Base-by-base conservation (phyloP, 2,113 vertebrate species). In the Oenanthe melanoleuca region DNA sequence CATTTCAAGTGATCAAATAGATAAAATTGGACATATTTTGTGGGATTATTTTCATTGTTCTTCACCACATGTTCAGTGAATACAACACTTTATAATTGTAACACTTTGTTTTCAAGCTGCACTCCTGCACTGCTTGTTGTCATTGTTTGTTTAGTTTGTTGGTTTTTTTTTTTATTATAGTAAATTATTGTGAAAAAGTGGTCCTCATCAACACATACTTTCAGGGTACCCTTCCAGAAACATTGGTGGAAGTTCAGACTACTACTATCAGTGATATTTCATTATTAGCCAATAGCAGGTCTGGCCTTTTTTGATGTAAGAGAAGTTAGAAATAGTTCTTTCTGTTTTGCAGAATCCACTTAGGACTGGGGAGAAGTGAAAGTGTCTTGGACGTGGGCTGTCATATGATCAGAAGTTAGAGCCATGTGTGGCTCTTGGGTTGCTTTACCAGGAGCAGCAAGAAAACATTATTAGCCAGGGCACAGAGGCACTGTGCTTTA, bases 21-120 rank as follows among this genome's bases (percentile, higher is more conserved):
- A 88, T 95, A 93, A 96, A 96, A 97, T 91, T 94, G 95, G 96
- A 95, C 78, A 86, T 78, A 91, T 95, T 97, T 90, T 92, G 75
- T 71, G 87, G 86, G 94, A 95, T 97, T 93, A 83, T 96, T 97
- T 93, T 92, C 92, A 96, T 97, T 97, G 96, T 97, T 97, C 94
- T 96, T 88, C 90, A 83, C 95, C 96, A 94, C 80, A 80, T 91
- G 97, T 96, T 95, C 94, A 72, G 42, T 95, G 93, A 96, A 92
- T 94, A 70, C 92, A 96, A 80, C 73, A 77, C 65, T 88, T 53
- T 55, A 74, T 86, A 90, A 94, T 96, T 93, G 67, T 86, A 65
- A 86, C 96, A 80, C 77, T 84, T 93, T 85, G 86, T 88, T 90
- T 75, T 97, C 66, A 79, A 34, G 94, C 88, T 92, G 77, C 23